Evolutionary conservation across 2,797 vertebrate genomes (phyloP).

Genomic region (Glyptemys insculpta): DNA sequence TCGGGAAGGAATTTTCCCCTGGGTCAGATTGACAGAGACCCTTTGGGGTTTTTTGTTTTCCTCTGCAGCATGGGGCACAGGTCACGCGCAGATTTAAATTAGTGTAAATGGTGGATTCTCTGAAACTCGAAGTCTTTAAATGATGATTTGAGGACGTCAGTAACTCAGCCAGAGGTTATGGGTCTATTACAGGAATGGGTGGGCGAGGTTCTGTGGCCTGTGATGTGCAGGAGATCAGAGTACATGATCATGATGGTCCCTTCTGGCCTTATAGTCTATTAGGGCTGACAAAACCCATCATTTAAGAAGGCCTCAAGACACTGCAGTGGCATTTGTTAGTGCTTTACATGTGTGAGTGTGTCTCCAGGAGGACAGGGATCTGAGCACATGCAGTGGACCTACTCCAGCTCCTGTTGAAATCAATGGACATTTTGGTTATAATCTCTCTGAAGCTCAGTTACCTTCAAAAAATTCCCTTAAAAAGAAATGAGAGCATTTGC

Average conservation of each 20-base stretch:
- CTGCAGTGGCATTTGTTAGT: neutral
- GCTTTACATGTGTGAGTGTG: neutral
- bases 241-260: neutral
- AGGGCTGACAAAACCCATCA: neutral
- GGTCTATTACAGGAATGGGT: neutral
- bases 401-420: conserved; percentile 4
- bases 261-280: neutral
- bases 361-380: neutral
- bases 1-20: neutral
- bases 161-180: no score
- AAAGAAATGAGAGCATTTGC: neutral
- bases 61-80: neutral
- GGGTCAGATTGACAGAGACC: neutral
- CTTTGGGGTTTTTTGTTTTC: neutral
- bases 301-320: neutral
- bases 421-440: conserved; percentile 5
- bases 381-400: neutral
- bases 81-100: neutral
- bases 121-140: neutral
- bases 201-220: neutral
- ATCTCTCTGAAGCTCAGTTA: neutral
- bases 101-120: neutral
- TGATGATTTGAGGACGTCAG: neutral
- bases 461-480: neutral
- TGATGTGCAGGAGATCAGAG: neutral